These are phyloP conservation scores for Anhinga rufa DNA, from an alignment of 2,113 vertebrate species.

Conservation along the genomic window DNA sequence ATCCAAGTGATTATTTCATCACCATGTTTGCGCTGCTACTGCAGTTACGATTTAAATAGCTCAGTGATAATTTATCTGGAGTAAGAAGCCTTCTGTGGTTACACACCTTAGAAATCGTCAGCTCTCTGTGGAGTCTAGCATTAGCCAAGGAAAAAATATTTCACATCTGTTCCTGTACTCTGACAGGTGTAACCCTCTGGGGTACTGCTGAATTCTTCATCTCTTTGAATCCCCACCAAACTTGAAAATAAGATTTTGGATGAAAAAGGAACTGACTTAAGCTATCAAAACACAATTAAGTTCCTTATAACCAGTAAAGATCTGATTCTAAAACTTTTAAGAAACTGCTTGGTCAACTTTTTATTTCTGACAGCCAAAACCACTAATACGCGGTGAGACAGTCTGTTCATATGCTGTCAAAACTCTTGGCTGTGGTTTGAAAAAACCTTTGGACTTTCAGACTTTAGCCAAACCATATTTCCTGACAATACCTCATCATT, in stretches of 20 bases:
- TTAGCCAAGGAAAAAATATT: constrained; percentile 9
- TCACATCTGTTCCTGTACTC: not conserved
- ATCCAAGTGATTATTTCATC: not conserved
- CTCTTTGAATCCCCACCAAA: not conserved
- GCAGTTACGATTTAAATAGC: not conserved
- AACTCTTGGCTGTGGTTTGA: not conserved
- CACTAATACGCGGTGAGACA: not conserved
- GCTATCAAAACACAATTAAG: not conserved
- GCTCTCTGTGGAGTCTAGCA: not conserved
- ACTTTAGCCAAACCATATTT: not conserved
- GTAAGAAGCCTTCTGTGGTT: not conserved
- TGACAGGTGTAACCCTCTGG: not conserved
- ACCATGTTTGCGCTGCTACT: not conserved
- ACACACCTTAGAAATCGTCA: not conserved
- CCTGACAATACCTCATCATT: not conserved
- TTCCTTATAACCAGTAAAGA: not conserved
- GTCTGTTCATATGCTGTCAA: not conserved
- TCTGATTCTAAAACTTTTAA: not conserved
- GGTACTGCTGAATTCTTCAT: not conserved
- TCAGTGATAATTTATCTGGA: not conserved
- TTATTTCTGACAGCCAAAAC: not conserved
- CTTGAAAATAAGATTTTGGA: not conserved
- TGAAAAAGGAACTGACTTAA: not conserved
- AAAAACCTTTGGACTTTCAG: not conserved
- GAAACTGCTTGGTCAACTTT: not conserved